phyloP scores from a whole-genome alignment of 2,888 invertebrate genomes.

The Pheosia tremula region DNA sequence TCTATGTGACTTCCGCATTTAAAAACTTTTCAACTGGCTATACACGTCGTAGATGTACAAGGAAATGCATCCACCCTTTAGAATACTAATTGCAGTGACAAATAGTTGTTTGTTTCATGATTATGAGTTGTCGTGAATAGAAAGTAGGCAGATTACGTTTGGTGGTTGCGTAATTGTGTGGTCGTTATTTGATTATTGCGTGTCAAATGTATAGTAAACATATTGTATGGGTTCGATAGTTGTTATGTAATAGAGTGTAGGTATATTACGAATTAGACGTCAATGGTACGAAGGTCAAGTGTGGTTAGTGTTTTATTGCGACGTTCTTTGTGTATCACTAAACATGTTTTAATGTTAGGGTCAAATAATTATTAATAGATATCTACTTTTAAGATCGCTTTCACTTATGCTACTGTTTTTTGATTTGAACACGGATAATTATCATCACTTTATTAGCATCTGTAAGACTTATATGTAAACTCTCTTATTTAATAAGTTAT shows the following conservation, averaged over 20 bases:
- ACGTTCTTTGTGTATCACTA: neutral
- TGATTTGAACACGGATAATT: too few relatives aligned
- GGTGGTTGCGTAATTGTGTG: constrained; percentile 23
- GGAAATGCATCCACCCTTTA: constrained; percentile 18
- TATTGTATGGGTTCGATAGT: constrained; percentile 17
- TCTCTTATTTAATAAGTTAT: too few relatives aligned
- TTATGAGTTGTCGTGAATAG: constrained; percentile 44
- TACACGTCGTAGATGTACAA: constrained; percentile 24
- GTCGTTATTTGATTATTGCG: neutral
- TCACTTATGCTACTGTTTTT: too few relatives aligned
- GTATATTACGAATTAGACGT: neutral
- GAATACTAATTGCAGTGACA: constrained; percentile 28
- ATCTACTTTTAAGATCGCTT: too few relatives aligned
- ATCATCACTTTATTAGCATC: too few relatives aligned
- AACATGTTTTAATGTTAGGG: neutral
- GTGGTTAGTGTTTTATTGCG: neutral
- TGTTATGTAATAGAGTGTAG: constrained; percentile 22
- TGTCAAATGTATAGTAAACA: neutral
- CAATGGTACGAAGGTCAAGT: neutral
- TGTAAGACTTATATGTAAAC: too few relatives aligned
- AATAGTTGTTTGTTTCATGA: constrained; percentile 28
- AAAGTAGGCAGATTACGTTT: constrained; percentile 39
- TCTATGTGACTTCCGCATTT: too few relatives aligned
- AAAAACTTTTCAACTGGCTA: neutral
- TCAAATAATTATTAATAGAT: too few relatives aligned